Evolutionary conservation across 2,888 invertebrate species (phyloP).

Genomic region (Stenotaenia linearis): DNA sequence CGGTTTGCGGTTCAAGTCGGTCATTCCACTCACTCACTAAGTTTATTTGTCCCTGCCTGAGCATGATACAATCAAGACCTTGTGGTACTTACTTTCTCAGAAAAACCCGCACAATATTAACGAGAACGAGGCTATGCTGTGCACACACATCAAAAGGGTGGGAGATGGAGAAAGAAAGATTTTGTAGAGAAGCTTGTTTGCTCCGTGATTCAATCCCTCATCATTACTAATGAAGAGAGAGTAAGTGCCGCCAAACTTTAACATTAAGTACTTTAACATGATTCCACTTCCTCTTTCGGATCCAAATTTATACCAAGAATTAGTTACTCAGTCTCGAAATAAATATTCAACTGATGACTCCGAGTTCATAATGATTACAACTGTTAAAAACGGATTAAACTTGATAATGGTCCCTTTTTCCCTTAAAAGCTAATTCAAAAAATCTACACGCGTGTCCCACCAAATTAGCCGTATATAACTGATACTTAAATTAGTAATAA

Average conservation of each 20-base stretch:
- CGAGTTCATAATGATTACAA: not conserved
- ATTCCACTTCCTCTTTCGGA: not conserved
- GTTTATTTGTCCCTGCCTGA: constrained; percentile 19
- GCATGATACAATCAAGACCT: constrained; percentile 4
- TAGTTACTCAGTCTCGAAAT: not conserved
- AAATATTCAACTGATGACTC: not conserved
- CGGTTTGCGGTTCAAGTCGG: constrained; percentile 10
- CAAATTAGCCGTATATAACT: not conserved
- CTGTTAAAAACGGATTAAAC: not conserved
- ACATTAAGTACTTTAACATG: not conserved
- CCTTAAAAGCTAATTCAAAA: not conserved
- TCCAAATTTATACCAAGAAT: not conserved
- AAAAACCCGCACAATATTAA: constrained; percentile 12
- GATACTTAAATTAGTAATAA: not conserved
- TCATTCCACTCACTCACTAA: constrained; percentile 11
- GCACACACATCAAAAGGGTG: not conserved
- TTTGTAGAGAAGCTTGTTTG: not conserved
- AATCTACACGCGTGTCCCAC: not conserved
- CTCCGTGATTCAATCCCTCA: not conserved
- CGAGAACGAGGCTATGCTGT: not conserved
- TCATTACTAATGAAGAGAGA: constrained; percentile 6
- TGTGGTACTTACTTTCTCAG: not conserved
- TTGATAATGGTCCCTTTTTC: not conserved
- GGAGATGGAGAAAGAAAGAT: not conserved
- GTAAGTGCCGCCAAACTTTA: not conserved